phyloP scores from a whole-genome alignment of 1,140 invertebrate species.

The Diabrotica virgifera region DNA sequence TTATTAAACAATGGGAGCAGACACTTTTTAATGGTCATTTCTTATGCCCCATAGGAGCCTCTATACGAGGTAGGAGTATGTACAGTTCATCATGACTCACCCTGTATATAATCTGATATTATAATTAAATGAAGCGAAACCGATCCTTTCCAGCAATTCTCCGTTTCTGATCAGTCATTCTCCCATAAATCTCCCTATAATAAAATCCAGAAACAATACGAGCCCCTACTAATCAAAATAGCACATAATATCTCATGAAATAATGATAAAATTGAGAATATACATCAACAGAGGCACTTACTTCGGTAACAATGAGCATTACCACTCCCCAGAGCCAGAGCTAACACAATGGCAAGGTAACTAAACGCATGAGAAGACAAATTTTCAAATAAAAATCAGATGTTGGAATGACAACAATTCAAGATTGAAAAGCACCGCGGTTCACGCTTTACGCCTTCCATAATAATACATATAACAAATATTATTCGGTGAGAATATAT shows the following conservation, averaged over 20 bases:
- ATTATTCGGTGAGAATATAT: conserved; percentile 28
- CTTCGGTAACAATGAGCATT: conserved; percentile 37
- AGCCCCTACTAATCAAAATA: too few species aligned
- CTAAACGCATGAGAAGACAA: conserved; percentile 45
- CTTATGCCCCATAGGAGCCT: too few species aligned
- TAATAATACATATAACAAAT: conserved; percentile 37
- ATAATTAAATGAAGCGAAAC: too few species aligned
- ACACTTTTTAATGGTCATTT: too few species aligned
- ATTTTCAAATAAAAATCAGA: conserved; percentile 41
- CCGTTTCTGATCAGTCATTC: too few species aligned
- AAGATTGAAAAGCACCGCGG: conserved; percentile 30
- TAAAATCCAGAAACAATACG: too few species aligned
- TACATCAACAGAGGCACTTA: conserved; percentile 16
- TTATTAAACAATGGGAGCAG: too few species aligned
- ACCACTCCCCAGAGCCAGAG: conserved; percentile 35
- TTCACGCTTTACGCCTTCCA: conserved; percentile 42
- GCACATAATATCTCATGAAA: not conserved
- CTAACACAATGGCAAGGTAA: conserved; percentile 36
- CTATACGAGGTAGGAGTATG: too few species aligned
- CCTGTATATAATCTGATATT: too few species aligned
- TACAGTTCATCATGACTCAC: too few species aligned
- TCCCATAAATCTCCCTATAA: too few species aligned
- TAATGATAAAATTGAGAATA: conserved; percentile 9
- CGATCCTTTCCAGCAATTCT: too few species aligned
- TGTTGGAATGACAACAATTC: conserved; percentile 35